Conservation (phyloP, 1,140 invertebrate species). For the Hypothenemus hampei region DNA sequence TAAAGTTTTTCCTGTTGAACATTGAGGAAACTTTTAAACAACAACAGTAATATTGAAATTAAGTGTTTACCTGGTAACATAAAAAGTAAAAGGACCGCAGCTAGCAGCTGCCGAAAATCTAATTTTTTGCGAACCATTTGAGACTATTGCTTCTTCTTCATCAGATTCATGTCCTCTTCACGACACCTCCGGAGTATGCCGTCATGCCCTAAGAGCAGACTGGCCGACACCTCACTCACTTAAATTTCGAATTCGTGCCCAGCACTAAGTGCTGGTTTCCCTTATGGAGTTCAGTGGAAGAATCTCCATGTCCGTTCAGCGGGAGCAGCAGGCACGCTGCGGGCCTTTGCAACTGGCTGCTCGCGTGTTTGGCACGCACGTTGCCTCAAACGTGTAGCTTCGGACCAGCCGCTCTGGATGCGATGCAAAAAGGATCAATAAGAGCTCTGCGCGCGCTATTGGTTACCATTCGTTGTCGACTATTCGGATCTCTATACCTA, state of each 20-base stretch:
- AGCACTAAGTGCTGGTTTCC: not conserved
- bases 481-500: too few species aligned
- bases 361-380: slow-evolving; percentile 6
- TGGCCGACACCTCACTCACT: not conserved
- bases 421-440: slow-evolving; percentile 9
- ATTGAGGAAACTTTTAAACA: too few species aligned
- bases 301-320: not conserved
- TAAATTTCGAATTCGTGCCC: not conserved
- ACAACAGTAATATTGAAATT: too few species aligned
- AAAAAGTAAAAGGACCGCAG: slow-evolving; percentile 6
- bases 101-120: slow-evolving; percentile 5
- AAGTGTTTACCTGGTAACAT: slow-evolving; percentile 7
- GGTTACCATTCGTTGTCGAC: not conserved
- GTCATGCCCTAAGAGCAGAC: slow-evolving; percentile 6
- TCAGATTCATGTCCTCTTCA: not conserved
- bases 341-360: slow-evolving; percentile 5
- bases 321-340: slow-evolving; percentile 1
- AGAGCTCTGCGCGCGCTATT: slow-evolving; percentile 7
- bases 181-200: slow-evolving; percentile 1
- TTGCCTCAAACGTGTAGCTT: slow-evolving; percentile 2
- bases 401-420: not conserved
- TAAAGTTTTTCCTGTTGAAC: too few species aligned
- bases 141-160: not conserved
- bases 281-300: not conserved
- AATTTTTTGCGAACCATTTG: slow-evolving; percentile 3